phyloP scores from a whole-genome alignment of 2,113 vertebrate genomes.

The Nycticorax nycticorax region DNA sequence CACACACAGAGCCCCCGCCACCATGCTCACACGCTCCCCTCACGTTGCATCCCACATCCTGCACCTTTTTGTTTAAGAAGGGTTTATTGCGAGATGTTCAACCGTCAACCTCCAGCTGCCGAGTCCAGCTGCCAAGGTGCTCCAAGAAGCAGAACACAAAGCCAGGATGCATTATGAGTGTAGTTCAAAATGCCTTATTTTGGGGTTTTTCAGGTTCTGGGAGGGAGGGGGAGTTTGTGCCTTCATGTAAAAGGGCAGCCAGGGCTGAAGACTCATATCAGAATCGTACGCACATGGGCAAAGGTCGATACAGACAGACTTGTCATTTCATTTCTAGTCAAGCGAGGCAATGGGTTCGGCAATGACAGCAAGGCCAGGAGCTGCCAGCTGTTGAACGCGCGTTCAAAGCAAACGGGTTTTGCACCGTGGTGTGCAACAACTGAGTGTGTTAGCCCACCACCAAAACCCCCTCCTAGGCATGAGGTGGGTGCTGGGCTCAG shows the following conservation, averaged over 20 bases:
- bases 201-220: too few species aligned
- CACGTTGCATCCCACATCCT: neutral
- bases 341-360: rapidly evolving
- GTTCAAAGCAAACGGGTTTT: neutral
- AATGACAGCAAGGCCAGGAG: neutral
- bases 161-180: neutral
- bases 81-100: neutral
- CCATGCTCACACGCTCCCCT: rapidly evolving
- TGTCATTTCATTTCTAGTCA: neutral
- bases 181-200: neutral
- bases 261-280: neutral
- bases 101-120: neutral
- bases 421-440: neutral
- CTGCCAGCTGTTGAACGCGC: neutral
- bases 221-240: neutral
- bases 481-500: neutral
- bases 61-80: neutral
- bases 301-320: neutral
- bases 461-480: neutral
- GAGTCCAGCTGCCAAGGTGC: neutral
- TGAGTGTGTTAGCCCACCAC: neutral
- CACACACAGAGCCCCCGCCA: neutral
- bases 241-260: neutral
- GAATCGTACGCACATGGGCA: neutral
- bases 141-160: neutral